A percentile compares a stretch with the other conserved stretches of the same genome.
phyloP scores from a whole-genome alignment of 2,888 invertebrate genomes.

The Autographa gamma region DNA sequence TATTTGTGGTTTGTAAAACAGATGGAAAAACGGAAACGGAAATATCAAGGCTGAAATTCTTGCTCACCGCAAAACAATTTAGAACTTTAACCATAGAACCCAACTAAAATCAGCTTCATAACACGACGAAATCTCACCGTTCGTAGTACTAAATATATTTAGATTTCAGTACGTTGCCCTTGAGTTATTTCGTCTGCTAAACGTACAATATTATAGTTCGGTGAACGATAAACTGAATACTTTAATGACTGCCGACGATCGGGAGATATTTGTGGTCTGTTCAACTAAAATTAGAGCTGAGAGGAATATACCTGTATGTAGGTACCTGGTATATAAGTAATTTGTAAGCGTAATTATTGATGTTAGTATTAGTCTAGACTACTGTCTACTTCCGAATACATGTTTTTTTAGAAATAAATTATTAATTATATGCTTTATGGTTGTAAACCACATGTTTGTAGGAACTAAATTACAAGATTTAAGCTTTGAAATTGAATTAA shows the following conservation, averaged over 20 bases:
- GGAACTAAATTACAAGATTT: no score
- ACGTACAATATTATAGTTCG: slow-evolving; percentile 51
- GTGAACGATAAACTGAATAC: slow-evolving; percentile 63
- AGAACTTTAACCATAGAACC: not conserved
- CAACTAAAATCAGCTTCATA: slow-evolving; percentile 29
- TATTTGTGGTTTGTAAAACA: no score
- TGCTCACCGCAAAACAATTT: not conserved
- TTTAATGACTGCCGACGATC: slow-evolving; percentile 56
- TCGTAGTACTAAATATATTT: slow-evolving; percentile 62
- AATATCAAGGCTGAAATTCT: no score
- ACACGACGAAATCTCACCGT: slow-evolving; percentile 18
- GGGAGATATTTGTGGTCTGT: slow-evolving; percentile 38
- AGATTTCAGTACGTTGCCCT: slow-evolving; percentile 69
- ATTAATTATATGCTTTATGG: no score
- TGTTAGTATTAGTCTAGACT: not conserved
- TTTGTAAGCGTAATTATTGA: not conserved
- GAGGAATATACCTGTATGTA: not conserved
- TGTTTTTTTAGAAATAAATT: no score
- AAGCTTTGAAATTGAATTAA: no score
- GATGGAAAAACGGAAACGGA: no score
- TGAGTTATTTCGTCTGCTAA: slow-evolving; percentile 68
- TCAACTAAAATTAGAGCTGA: slow-evolving; percentile 13
- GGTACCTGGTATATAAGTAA: no score
- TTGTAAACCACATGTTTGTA: no score
- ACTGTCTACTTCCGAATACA: no score